Evolutionary conservation across 37 sponge, comb jelly and placozoan genomes (phyloP), one percentile per base, ranked within the genome.

Genomic region (Ianthella basta): DNA sequence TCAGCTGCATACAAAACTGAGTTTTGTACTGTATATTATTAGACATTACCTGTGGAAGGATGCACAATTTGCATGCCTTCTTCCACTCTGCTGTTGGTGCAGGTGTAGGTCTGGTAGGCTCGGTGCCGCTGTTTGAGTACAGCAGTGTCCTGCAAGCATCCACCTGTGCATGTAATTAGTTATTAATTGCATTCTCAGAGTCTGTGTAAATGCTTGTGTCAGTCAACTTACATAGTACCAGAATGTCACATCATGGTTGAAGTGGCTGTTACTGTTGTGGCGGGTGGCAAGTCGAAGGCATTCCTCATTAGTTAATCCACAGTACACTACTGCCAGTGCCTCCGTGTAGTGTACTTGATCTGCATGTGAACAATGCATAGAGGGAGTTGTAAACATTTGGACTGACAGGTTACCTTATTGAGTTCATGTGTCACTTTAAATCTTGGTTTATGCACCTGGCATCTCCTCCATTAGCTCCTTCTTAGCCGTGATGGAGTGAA

Each of bases 281-380:
- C 88, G 56, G 13, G 38, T 23, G 10, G 78, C 82, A 24, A 87
- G 63, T 0, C 78, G 21, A 4, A 87, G 64, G 15, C 81, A 55
- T 50, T 83, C 80, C 25, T 83, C 88, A 60, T 82, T 68, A 40
- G 80, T 64, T 55, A 88, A 32, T 0, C 84, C 88, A 65, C 68
- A 33, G 53, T 88, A 83, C 5, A 83, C 84, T 25, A 73, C 59
- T 3, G 85, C 69, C 40, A 66, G 35, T 12, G 75, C 56, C 0
- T 33, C 56, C 15, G 55, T 0, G 35, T 53, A 90, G 4, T 50
- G 44, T 30, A 27, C 39, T 1, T 88, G 70, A 3, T 82, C 88
- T 12, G 88, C 50, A 64, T 72, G 27, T n/a, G n/a, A n/a, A n/a
- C n/a, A n/a, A n/a, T n/a, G n/a, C n/a, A n/a, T n/a, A n/a, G n/a